A percentile compares a stretch with the other conserved stretches of the same genome.
These are phyloP conservation scores for Pristionchus exspectatus DNA, from an alignment of 2,888 invertebrate genomes.

Conservation along the genomic window DNA sequence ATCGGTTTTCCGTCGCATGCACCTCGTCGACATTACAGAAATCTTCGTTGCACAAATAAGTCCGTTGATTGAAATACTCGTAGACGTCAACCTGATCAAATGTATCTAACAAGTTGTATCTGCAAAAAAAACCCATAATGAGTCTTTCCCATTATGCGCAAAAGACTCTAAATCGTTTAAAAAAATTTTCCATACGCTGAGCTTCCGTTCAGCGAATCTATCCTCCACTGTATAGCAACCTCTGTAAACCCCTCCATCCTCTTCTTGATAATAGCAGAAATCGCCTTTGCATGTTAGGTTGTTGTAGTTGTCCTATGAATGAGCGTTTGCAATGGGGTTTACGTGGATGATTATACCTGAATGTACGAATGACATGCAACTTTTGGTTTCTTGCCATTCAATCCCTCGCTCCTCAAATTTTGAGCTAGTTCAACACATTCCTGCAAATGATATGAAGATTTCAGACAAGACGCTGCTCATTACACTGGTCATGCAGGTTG, in stretches of 20 bases:
- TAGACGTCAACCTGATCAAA: neutral
- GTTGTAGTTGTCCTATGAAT: neutral
- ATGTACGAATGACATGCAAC: neutral
- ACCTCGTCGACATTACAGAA: neutral
- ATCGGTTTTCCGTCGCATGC: neutral
- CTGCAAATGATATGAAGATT: neutral
- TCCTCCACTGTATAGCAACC: neutral
- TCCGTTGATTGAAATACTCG: neutral
- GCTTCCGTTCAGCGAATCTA: neutral
- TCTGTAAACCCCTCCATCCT: neutral
- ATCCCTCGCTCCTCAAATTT: neutral
- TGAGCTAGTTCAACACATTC: neutral
- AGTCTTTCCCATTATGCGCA: no score
- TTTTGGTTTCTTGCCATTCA: neutral
- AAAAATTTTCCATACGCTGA: neutral
- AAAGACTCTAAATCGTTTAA: no score
- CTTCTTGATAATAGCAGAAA: neutral
- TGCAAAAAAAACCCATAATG: no score
- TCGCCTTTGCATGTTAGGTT: neutral
- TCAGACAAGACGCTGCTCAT: neutral
- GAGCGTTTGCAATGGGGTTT: neutral
- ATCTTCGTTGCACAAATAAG: neutral
- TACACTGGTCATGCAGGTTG: neutral
- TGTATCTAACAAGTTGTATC: no score
- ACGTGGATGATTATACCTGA: neutral